Conservation (phyloP, 2,113 vertebrate genomes). For the Microtus ochrogaster region DNA sequence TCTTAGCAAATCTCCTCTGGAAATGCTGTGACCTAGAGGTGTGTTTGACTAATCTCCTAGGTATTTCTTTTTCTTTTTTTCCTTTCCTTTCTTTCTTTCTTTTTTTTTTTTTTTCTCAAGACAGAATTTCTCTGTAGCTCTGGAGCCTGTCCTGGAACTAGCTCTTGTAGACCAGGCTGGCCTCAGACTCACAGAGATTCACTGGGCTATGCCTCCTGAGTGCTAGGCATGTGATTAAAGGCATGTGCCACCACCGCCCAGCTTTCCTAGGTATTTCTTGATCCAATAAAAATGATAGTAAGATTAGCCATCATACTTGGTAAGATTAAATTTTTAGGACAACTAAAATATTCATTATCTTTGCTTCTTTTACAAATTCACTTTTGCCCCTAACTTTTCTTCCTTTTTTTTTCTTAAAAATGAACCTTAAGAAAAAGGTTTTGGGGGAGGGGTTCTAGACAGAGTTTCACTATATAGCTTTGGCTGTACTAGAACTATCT, state of each 20-base stretch:
- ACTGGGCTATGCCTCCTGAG: too few relatives aligned
- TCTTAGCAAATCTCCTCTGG: not conserved
- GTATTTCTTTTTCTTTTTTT: not conserved
- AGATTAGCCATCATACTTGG: not conserved
- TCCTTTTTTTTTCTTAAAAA: slow-evolving; percentile 54
- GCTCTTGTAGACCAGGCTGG: too few relatives aligned
- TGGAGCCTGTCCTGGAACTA: too few relatives aligned
- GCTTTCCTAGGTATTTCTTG: not conserved
- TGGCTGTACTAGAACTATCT: too few relatives aligned
- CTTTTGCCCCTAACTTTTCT: not conserved
- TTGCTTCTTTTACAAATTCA: slow-evolving; percentile 52
- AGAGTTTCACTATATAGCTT: too few relatives aligned
- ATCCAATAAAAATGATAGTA: not conserved
- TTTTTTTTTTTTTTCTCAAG: too few relatives aligned
- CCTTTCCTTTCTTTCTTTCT: too few relatives aligned
- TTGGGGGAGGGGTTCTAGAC: not conserved
- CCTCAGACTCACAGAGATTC: too few relatives aligned
- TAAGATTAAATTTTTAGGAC: not conserved
- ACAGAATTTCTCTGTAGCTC: too few relatives aligned
- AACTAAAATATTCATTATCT: slow-evolving; percentile 57
- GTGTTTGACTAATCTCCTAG: not conserved
- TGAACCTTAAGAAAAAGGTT: slow-evolving; percentile 30
- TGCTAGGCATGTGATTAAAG: too few relatives aligned
- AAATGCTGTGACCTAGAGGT: not conserved
- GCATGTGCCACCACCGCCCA: too few relatives aligned